Evolutionary conservation across 2,888 invertebrate genomes (phyloP).

Genomic region (Cylindroiulus punctatus): DNA sequence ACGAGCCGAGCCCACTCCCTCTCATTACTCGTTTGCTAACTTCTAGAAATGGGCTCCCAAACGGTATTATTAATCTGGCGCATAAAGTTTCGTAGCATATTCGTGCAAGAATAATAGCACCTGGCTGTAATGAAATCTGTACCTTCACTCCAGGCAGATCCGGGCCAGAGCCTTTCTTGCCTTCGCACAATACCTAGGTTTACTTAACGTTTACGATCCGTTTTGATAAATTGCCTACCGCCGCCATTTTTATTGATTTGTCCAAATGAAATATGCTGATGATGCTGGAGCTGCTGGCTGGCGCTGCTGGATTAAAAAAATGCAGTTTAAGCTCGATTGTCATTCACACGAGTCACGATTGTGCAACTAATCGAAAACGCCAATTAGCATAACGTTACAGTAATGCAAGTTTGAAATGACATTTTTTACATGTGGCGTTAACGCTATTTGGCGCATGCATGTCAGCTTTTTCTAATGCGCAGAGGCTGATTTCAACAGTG

Average conservation of each 20-base stretch:
- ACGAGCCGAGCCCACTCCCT: slow-evolving; percentile 19
- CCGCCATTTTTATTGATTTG: slow-evolving; percentile 29
- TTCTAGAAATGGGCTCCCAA: slow-evolving; percentile 25
- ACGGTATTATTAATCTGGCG: slow-evolving; percentile 27
- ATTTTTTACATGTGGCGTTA: neutral
- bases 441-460: neutral
- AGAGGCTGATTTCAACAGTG: neutral
- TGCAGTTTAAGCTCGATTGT: neutral
- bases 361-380: neutral
- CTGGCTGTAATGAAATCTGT: slow-evolving; percentile 19
- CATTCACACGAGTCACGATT: slow-evolving; percentile 26
- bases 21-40: slow-evolving; percentile 42
- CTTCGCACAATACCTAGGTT: neutral
- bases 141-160: neutral
- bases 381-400: slow-evolving; percentile 31
- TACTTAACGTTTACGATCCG: slow-evolving; percentile 42
- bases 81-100: slow-evolving; percentile 23
- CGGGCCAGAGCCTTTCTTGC: neutral
- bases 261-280: slow-evolving; percentile 25
- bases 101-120: slow-evolving; percentile 29
- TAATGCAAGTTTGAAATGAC: neutral
- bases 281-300: neutral
- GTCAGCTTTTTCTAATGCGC: neutral
- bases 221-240: slow-evolving; percentile 3
- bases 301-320: neutral